Base-by-base conservation (phyloP, 2,797 vertebrate species). In the Sebastes baramenuke region DNA sequence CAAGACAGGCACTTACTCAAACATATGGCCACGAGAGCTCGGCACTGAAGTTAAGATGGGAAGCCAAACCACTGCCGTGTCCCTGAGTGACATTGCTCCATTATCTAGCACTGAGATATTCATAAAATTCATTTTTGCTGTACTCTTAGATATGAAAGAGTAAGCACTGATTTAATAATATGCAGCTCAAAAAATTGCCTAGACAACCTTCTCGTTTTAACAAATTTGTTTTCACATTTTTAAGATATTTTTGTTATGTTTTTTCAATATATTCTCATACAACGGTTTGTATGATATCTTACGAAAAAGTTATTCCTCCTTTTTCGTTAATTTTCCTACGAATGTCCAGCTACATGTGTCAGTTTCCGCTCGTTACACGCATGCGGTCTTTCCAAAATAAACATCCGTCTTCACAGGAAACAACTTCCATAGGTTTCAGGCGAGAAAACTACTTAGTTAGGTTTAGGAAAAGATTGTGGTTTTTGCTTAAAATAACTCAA, bases 1-100 rank as follows among this genome's bases (percentile, higher is more conserved):
- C 85, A 88, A 75, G 86, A 81, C 75, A 66, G 65, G 27, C 80
- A 62, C 85, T 89, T 88, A 88, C 72, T 85, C 75, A 69, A 86
- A 90, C 89, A 89, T 72, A 84, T 32, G 73, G 75, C 69, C 79
- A 67, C 54, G 8, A 22, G 80, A 75, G 81, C 83, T 74, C 4
- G 0, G 54, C 34, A 5, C 55, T 3, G 29, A 69, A 27, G 73
- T 66, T 30, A 22, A 34, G 70, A 75, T 29, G 13, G 54, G 49
- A 71, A 32, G 71, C 54, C 25, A 8, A 75, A 70, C 22, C 32
- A 5, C 13, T 22, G 60, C 22, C 22, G 52, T 67, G 59, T 83
- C 67, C 70, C 32, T 0, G 8, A 0, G 11, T 77, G 58, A 65
- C 64, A 10, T 14, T 25, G 10, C 61, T 56, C 38, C 18, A n/a